These are phyloP conservation scores for Ooceraea biroi DNA, from an alignment of 1,140 invertebrate species.

Conservation along the genomic window DNA sequence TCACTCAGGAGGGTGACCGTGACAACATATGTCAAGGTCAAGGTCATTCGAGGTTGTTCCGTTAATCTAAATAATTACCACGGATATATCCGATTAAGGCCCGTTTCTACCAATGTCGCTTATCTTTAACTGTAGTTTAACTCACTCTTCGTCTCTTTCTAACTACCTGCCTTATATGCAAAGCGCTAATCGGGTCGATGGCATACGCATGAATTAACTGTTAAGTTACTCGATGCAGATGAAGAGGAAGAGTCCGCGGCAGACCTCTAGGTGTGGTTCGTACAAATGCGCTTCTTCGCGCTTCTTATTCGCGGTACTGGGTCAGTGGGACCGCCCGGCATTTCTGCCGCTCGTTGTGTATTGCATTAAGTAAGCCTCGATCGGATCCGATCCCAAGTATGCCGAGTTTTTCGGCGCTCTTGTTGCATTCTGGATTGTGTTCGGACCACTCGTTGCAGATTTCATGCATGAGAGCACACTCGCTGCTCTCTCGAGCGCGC, in stretches of 20 bases:
- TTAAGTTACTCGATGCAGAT: no score
- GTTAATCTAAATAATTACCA: no score
- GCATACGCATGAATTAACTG: no score
- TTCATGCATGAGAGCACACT: slow-evolving; percentile 3
- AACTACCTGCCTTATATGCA: no score
- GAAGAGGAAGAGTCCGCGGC: background rate
- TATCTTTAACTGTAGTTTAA: no score
- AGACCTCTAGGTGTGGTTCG: background rate
- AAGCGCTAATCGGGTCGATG: no score
- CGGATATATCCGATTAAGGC: no score
- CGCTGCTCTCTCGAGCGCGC: background rate
- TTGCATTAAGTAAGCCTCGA: background rate
- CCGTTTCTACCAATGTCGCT: no score
- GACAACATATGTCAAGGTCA: no score
- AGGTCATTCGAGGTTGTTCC: no score
- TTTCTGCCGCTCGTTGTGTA: slow-evolving; percentile 10
- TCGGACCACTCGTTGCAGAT: background rate
- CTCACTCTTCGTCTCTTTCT: no score
- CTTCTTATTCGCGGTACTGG: slow-evolving; percentile 15
- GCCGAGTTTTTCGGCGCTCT: slow-evolving; percentile 9
- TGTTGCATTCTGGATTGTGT: slow-evolving; percentile 33
- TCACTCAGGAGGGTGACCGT: no score
- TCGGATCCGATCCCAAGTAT: background rate
- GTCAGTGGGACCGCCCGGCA: slow-evolving; percentile 2
- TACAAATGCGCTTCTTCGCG: slow-evolving; percentile 2